Evolutionary conservation across 2,113 vertebrate genomes (phyloP).

Genomic region (Phalacrocorax carbo): DNA sequence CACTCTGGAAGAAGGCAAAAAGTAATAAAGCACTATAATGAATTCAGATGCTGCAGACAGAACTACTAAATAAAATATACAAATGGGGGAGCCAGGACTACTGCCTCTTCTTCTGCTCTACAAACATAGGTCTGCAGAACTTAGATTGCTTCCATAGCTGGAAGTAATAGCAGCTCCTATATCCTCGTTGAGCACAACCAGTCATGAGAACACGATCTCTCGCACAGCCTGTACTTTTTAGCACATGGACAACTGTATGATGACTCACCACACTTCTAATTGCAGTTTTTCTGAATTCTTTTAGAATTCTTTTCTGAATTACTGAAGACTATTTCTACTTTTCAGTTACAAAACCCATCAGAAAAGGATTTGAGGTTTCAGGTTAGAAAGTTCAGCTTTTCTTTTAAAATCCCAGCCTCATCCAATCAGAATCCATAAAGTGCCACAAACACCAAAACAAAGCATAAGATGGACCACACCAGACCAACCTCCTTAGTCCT

Average conservation of each 20-base stretch:
- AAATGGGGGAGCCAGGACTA: not conserved
- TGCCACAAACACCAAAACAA: not conserved
- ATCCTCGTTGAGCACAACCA: slow-evolving; percentile 4
- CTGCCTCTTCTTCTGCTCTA: slow-evolving; percentile 24
- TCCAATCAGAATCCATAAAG: not conserved
- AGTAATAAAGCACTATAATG: not conserved
- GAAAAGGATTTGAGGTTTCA: slow-evolving; percentile 34
- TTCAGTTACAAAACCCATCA: not conserved
- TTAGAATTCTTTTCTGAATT: slow-evolving; percentile 27
- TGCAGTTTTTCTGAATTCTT: slow-evolving; percentile 4
- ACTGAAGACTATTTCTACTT: slow-evolving; percentile 3
- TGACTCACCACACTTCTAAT: slow-evolving; percentile 39
- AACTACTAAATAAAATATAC: slow-evolving; percentile 27
- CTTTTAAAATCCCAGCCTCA: not conserved
- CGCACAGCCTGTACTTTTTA: not conserved
- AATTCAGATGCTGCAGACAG: slow-evolving; percentile 7
- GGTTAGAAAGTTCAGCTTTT: slow-evolving; percentile 14
- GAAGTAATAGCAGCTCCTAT: not conserved
- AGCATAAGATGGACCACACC: not conserved
- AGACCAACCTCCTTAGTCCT: not conserved
- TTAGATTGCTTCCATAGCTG: not conserved
- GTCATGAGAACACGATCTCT: not conserved
- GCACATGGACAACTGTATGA: not conserved
- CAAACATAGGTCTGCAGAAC: not conserved
- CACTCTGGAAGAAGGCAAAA: not conserved